These are phyloP conservation scores for Pseudococcus longispinus DNA, from an alignment of 2,888 invertebrate species.

Conservation along the genomic window DNA sequence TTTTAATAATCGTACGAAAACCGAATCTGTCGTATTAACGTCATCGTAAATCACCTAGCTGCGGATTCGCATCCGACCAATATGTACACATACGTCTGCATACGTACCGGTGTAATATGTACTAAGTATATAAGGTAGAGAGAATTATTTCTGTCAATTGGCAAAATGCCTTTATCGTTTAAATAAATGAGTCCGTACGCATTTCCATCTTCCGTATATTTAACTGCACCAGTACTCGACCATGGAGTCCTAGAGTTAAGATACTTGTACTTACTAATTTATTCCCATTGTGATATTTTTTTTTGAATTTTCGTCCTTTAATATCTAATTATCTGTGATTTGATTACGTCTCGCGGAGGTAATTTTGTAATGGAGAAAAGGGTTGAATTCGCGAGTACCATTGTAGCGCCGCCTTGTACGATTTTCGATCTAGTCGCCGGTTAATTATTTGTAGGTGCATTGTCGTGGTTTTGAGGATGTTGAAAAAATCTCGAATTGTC, in stretches of 20 bases:
- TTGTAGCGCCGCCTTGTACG: neutral
- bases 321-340: neutral
- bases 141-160: slow-evolving; percentile 48
- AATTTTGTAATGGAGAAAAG: neutral
- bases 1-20: neutral
- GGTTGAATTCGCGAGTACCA: neutral
- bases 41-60: slow-evolving; percentile 16
- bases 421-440: no score
- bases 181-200: slow-evolving; percentile 43
- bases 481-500: neutral
- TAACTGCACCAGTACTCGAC: slow-evolving; percentile 35
- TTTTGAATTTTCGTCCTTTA: neutral
- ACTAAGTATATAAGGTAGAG: neutral
- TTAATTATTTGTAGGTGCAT: no score
- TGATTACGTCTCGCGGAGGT: neutral
- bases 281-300: neutral
- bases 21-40: neutral
- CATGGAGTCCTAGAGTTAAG: neutral
- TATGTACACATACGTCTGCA: neutral
- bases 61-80: neutral
- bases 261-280: neutral
- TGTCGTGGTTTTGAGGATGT: neutral
- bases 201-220: slow-evolving; percentile 49
- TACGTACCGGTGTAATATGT: neutral
- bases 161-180: slow-evolving; percentile 33